These are phyloP conservation scores for Cotesia glomerata DNA, from an alignment of 1,140 invertebrate genomes.

Conservation along the genomic window DNA sequence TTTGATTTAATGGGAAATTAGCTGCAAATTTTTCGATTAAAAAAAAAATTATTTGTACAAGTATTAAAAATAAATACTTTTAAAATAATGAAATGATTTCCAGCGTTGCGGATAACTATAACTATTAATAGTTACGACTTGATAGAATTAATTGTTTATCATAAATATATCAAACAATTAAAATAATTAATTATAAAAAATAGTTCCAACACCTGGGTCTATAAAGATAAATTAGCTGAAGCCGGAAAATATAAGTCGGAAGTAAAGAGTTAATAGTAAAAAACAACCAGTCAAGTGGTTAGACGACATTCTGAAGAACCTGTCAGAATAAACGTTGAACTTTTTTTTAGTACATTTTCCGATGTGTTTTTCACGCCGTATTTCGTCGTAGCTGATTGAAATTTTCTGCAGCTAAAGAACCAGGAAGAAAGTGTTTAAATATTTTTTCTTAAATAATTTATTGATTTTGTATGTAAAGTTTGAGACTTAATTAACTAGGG, in stretches of 20 bases:
- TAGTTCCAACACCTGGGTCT: background rate
- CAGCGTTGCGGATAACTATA: too few relatives aligned
- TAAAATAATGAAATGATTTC: too few relatives aligned
- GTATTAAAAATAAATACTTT: too few relatives aligned
- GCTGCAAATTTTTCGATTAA: too few relatives aligned
- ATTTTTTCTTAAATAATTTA: background rate
- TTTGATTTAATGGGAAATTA: too few relatives aligned
- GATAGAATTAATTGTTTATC: too few relatives aligned
- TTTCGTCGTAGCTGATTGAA: background rate
- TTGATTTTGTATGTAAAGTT: background rate
- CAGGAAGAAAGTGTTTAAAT: constrained; percentile 9
- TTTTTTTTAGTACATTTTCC: background rate
- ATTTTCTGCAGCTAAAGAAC: background rate
- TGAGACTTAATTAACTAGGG: background rate
- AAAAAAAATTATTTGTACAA: too few relatives aligned
- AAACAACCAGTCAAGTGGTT: constrained; percentile 12
- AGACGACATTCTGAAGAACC: constrained; percentile 21
- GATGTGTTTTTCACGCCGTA: background rate
- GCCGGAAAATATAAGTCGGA: constrained; percentile 14
- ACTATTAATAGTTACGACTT: too few relatives aligned
- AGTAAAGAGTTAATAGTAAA: constrained; percentile 11
- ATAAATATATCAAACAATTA: background rate
- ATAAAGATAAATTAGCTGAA: background rate
- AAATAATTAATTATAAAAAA: too few relatives aligned
- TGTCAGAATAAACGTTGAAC: background rate